These are phyloP conservation scores for Indicator indicator DNA, from an alignment of 2,113 vertebrate genomes.

Conservation along the genomic window DNA sequence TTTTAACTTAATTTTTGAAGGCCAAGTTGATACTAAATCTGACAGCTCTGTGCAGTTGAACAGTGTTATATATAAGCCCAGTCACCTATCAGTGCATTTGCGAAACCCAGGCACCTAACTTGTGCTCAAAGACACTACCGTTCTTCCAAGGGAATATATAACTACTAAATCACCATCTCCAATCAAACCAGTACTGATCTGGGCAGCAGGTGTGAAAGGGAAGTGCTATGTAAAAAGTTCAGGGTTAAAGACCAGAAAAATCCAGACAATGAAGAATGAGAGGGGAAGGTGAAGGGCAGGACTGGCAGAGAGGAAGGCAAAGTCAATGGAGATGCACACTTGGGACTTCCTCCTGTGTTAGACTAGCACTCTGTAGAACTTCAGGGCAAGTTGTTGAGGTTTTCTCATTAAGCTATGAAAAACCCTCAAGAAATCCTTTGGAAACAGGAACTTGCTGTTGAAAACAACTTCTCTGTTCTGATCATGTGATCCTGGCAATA, in stretches of 20 bases:
- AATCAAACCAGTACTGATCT: background rate
- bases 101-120: background rate
- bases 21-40: background rate
- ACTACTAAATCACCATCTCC: background rate
- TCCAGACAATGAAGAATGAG: background rate
- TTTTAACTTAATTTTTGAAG: background rate
- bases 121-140: background rate
- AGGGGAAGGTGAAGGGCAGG: background rate
- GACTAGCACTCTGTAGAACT: background rate
- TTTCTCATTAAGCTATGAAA: background rate
- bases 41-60: background rate
- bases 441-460: background rate
- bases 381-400: background rate
- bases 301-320: background rate
- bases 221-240: background rate
- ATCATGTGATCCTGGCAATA: background rate
- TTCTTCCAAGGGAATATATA: background rate
- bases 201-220: background rate
- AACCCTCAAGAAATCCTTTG: background rate
- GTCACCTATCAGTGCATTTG: background rate
- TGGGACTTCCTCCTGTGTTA: background rate
- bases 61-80: background rate
- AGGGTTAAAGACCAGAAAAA: background rate
- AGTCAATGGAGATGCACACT: background rate
- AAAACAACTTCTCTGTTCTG: background rate